Evolutionary conservation across 35 echinoderm and acorn worm species (phyloP).

Genomic region (Lytechinus pictus): DNA sequence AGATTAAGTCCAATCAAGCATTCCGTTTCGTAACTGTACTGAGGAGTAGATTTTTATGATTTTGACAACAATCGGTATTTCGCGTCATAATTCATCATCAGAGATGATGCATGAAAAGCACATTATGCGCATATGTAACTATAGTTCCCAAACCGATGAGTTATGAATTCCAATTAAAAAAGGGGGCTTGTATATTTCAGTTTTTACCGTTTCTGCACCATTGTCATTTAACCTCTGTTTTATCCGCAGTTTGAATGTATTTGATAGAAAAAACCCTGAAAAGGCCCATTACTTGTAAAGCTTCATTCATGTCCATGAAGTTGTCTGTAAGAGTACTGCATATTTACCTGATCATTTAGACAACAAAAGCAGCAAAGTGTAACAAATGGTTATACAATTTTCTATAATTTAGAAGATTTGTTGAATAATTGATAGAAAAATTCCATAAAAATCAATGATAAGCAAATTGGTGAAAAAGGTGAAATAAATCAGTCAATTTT

Average conservation of each 20-base stretch:
- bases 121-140: background rate
- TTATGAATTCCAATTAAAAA: background rate
- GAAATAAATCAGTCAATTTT: too few relatives aligned
- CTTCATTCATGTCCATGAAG: too few relatives aligned
- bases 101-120: slow-evolving; percentile 10
- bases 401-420: too few relatives aligned
- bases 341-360: too few relatives aligned
- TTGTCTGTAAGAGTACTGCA: too few relatives aligned
- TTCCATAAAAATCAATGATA: too few relatives aligned
- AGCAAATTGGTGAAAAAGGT: too few relatives aligned
- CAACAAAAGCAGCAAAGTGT: too few relatives aligned
- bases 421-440: too few relatives aligned
- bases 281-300: too few relatives aligned
- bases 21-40: background rate
- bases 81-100: background rate
- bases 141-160: background rate
- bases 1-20: background rate
- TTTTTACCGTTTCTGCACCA: background rate
- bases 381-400: too few relatives aligned
- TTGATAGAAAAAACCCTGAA: background rate
- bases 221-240: background rate
- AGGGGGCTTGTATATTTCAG: background rate
- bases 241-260: background rate
- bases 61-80: background rate
- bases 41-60: background rate